These are phyloP conservation scores for Melanotaenia maccullochi DNA, from an alignment of 2,797 vertebrate genomes.

Conservation along the genomic window DNA sequence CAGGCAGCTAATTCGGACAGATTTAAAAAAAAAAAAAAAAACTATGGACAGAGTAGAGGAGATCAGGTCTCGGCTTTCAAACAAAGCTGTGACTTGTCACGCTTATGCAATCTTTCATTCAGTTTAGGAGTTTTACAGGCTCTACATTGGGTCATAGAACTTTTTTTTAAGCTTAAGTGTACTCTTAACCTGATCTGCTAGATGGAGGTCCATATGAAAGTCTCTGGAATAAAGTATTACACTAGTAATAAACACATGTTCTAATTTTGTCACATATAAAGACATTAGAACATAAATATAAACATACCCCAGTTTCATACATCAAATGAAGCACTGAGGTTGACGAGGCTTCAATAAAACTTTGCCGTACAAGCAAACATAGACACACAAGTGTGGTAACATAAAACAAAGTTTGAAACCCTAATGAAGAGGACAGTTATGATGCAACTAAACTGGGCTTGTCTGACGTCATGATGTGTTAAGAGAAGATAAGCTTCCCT, in stretches of 20 bases:
- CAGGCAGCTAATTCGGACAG: slow-evolving; percentile 23
- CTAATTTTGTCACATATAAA: not conserved
- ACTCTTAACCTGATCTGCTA: slow-evolving; percentile 31
- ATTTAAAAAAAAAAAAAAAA: not conserved
- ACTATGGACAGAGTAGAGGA: slow-evolving; percentile 6
- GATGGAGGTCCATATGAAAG: slow-evolving; percentile 10
- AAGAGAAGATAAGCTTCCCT: slow-evolving; percentile 49
- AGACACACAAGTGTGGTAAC: slow-evolving; percentile 1
- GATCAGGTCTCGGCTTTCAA: slow-evolving; percentile 27
- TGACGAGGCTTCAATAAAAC: slow-evolving; percentile 56
- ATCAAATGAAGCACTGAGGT: slow-evolving; percentile 37
- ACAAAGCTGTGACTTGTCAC: slow-evolving; percentile 5
- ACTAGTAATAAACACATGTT: slow-evolving; percentile 5
- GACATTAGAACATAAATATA: slow-evolving; percentile 18
- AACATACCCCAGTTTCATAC: slow-evolving; percentile 26
- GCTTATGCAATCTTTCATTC: slow-evolving; percentile 26
- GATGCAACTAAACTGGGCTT: slow-evolving; percentile 49
- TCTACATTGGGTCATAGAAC: slow-evolving; percentile 22
- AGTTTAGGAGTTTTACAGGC: slow-evolving; percentile 16
- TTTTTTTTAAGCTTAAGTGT: slow-evolving; percentile 25
- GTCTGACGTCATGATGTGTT: slow-evolving; percentile 51
- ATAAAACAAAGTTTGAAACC: slow-evolving; percentile 38
- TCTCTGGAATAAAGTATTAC: slow-evolving; percentile 12
- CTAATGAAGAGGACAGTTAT: slow-evolving; percentile 41
- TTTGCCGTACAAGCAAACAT: not conserved